Evolutionary conservation across 2,888 invertebrate species (phyloP).

Genomic region (Acanthosepion lycidas): DNA sequence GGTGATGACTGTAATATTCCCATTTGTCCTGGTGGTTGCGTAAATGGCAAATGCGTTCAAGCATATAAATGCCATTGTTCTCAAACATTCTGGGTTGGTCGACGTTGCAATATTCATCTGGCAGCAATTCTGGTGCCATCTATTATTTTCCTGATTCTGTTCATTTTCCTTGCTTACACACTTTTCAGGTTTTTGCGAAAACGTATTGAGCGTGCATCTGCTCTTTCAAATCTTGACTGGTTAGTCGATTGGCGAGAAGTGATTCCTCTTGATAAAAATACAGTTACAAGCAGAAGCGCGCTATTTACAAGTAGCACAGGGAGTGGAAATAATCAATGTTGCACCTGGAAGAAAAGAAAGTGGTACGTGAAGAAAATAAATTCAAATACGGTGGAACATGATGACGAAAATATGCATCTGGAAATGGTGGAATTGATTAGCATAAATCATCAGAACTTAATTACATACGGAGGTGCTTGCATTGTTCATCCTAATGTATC

Average conservation of each 20-base stretch:
- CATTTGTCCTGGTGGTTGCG: conserved; percentile 53
- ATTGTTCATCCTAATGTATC: conserved; percentile 58
- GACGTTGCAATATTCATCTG: conserved; percentile 51
- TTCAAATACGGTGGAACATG: conserved; percentile 56
- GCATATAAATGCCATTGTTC: conserved; percentile 57
- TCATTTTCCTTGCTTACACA: conserved; percentile 50
- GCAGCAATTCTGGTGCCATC: conserved; percentile 53
- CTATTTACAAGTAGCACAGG: conserved; percentile 53
- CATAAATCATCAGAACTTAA: conserved; percentile 57
- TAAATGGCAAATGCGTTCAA: conserved; percentile 56
- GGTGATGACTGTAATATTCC: conserved; percentile 54
- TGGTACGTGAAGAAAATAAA: conserved; percentile 58
- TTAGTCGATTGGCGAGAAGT: conserved; percentile 59
- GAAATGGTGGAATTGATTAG: conserved; percentile 58
- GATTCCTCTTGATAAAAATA: conserved; percentile 53
- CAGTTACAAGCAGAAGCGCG: conserved; percentile 55
- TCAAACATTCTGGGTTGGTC: conserved; percentile 51
- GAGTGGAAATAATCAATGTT: conserved; percentile 49
- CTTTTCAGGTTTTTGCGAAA: conserved; percentile 48
- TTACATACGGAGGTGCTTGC: conserved; percentile 59
- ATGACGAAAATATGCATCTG: conserved; percentile 54
- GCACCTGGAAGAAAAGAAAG: conserved; percentile 56
- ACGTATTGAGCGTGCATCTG: conserved; percentile 48
- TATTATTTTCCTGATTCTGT: conserved; percentile 49
- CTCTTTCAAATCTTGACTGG: conserved; percentile 59